These are phyloP conservation scores for Styela plicata DNA, from an alignment of 23 tunicate genomes.

Conservation along the genomic window DNA sequence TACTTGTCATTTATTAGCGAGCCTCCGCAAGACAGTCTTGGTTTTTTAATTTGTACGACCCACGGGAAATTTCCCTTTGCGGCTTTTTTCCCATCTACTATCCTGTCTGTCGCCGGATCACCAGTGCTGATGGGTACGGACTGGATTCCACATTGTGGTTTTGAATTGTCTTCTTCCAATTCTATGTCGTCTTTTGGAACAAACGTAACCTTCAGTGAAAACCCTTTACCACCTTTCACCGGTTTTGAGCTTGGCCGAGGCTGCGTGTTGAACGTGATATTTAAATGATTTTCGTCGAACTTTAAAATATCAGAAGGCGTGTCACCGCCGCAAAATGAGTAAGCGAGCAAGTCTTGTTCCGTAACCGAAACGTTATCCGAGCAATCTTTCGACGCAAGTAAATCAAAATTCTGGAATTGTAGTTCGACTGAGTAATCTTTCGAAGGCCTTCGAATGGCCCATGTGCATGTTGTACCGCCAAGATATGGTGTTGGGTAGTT, in stretches of 20 bases:
- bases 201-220: not conserved
- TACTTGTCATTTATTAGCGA: conserved; percentile 19
- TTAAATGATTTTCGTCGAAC: not conserved
- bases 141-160: conserved; percentile 26
- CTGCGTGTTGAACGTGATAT: not conserved
- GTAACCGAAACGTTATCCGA: not conserved
- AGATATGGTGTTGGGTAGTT: not conserved
- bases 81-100: conserved; percentile 24
- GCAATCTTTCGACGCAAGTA: not conserved
- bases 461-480: not conserved
- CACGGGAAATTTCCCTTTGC: conserved; percentile 25
- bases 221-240: conserved; percentile 1
- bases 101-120: conserved; percentile 16
- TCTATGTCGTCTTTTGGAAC: not conserved
- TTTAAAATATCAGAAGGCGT: not conserved
- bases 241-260: not conserved
- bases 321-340: not conserved
- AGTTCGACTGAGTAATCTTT: not conserved
- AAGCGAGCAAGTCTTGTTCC: too few species aligned
- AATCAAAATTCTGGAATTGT: conserved; percentile 16
- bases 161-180: not conserved
- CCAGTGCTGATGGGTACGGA: conserved; percentile 1
- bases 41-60: conserved; percentile 16
- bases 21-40: conserved; percentile 21
- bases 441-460: conserved; percentile 15